Conservation (phyloP, 2,113 vertebrate species). For the Alethe castanea region DNA sequence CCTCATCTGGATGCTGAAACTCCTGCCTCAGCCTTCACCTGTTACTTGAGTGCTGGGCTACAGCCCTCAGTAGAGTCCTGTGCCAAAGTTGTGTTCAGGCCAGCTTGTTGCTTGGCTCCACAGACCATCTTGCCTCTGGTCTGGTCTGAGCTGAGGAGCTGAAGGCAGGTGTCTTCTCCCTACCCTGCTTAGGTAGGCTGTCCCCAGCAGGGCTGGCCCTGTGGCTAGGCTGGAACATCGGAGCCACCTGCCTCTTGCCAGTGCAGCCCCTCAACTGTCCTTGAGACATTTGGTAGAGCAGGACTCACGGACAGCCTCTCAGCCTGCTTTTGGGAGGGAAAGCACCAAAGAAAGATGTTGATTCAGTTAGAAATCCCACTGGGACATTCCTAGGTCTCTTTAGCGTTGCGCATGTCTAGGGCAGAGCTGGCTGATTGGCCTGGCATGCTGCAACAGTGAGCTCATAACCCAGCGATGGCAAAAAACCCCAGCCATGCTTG, state of each 20-base stretch:
- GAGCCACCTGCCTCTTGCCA: background rate
- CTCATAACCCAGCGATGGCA: background rate
- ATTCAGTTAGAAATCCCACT: background rate
- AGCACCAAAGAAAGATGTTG: background rate
- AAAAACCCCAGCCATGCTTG: background rate
- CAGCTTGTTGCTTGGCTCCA: background rate
- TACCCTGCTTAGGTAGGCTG: accelerated
- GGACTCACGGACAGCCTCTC: background rate
- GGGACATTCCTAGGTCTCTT: background rate
- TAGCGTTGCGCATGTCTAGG: background rate
- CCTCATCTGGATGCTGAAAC: accelerated
- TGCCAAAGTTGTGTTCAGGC: background rate
- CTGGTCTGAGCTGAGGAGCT: background rate
- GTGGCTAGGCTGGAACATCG: background rate
- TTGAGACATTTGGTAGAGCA: background rate
- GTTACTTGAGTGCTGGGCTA: background rate
- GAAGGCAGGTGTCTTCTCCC: background rate
- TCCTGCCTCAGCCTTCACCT: background rate
- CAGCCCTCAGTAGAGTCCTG: background rate
- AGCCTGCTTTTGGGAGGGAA: background rate
- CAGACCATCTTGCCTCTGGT: background rate
- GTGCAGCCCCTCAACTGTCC: background rate
- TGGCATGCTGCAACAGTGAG: background rate
- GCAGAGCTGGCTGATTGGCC: background rate
- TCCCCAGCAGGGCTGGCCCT: background rate